Percentiles rank a stretch among this genome's conserved stretches.
These are phyloP conservation scores for Pseudomugil gertrudae DNA, from an alignment of 2,797 vertebrate species.

Conservation along the genomic window DNA sequence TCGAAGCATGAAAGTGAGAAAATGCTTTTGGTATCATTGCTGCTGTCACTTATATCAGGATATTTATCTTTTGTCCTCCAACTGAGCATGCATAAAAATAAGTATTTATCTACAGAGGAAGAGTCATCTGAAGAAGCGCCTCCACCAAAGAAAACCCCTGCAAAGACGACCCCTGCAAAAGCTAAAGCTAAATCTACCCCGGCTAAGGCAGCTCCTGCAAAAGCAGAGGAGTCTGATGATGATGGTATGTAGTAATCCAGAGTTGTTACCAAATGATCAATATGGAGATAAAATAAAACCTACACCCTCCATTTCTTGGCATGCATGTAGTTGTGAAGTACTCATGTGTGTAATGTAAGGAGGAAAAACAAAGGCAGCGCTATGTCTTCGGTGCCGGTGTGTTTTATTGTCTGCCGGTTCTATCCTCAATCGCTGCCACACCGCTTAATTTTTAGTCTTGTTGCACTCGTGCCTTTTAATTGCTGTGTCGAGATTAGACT, in stretches of 20 bases:
- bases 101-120: conserved; percentile 50
- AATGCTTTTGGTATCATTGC: no score
- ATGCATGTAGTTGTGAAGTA: conserved; percentile 66
- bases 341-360: conserved; percentile 75
- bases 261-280: no score
- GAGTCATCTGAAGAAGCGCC: conserved; percentile 80
- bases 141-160: conserved; percentile 78
- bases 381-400: conserved; percentile 82
- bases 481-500: neutral
- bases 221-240: conserved; percentile 80
- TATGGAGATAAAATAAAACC: neutral
- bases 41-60: no score
- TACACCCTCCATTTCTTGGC: conserved; percentile 78
- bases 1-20: no score
- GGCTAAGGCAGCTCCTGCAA: conserved; percentile 70
- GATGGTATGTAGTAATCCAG: conserved; percentile 57
- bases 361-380: conserved; percentile 76
- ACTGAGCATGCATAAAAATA: neutral
- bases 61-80: neutral
- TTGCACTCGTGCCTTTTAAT: rapidly evolving
- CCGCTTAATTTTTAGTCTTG: neutral
- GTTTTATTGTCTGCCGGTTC: conserved; percentile 71
- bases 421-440: conserved; percentile 79
- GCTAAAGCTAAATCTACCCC: conserved; percentile 55
- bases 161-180: conserved; percentile 62